Base-by-base conservation (phyloP, 2,113 vertebrate species). In the Aix galericulata region DNA sequence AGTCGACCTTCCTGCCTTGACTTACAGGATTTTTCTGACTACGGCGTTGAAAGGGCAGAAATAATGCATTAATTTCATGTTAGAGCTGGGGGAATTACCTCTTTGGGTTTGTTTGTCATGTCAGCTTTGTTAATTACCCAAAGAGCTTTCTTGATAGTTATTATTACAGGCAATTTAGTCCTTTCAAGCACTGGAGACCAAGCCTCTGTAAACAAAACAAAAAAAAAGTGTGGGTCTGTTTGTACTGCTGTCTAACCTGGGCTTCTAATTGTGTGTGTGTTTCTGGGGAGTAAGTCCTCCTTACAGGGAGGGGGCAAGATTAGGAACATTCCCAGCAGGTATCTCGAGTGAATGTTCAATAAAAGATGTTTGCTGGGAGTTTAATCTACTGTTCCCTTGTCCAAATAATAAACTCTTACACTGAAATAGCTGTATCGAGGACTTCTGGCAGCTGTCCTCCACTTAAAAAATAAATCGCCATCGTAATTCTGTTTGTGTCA, bases 121-220 rank as follows among this genome's bases (percentile, higher is more conserved):
- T 80, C 88, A 81, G 75, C n/a, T 86, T 63, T 80, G 73, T 76
- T 96, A 89, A 93, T 94, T 81, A 81, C n/a, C 81, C 73, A n/a
- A 18, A 89, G 85, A 83, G 77, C 72, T 89, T 86, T 72, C 77
- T 36, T 83, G 76, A 67, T 86, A 50, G 77, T 66, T 76, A 31
- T 86, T 79, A 89, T 83, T 83, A 80, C 31, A 72, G 77, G 53
- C 81, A 89, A 86, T 96, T 94, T 83, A 68, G 60, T 72, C 46
- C 62, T 83, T 82, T 76, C 31, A 76, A 50, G 63, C 63, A 23
- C 46, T 75, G 85, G 58, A 91, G 71, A 55, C 48, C 22, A 62
- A 56, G 76, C 58, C 66, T 79, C 38, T 78, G 48, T 80, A 80
- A 88, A 82, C 44, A 82, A 40, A 13, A 4, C 9, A 60, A 64